These are phyloP conservation scores for Podarcis muralis DNA, from an alignment of 2,113 vertebrate species.

Conservation along the genomic window DNA sequence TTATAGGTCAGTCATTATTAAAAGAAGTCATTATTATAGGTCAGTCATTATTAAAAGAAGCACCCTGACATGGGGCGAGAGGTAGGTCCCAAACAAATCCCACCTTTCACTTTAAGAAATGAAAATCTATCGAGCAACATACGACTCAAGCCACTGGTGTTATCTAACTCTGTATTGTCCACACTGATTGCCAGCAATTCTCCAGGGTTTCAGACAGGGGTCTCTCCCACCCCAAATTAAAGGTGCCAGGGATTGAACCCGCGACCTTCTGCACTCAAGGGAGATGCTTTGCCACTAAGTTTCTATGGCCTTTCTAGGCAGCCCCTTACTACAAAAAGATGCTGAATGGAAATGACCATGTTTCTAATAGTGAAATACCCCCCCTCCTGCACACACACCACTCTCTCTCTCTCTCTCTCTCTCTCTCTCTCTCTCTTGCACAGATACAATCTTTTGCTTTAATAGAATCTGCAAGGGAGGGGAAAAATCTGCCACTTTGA, in stretches of 20 bases:
- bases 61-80: not conserved
- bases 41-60: not conserved
- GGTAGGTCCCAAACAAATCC: not conserved
- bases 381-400: no score
- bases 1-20: not conserved
- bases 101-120: not conserved
- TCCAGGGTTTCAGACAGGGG: no score
- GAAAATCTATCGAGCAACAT: not conserved
- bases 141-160: no score
- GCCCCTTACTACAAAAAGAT: not conserved
- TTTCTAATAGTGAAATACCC: conserved; percentile 52
- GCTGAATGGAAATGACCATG: conserved; percentile 9
- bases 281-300: no score
- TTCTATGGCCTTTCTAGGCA: not conserved
- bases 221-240: no score
- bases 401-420: not conserved
- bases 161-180: no score
- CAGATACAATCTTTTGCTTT: conserved; percentile 59
- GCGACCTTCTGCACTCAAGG: no score
- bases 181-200: no score
- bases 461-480: conserved; percentile 56
- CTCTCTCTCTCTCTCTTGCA: not conserved
- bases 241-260: no score
- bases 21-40: not conserved
- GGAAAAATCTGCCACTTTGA: conserved; percentile 60